A percentile compares a stretch with the other conserved stretches of the same genome.
These are phyloP conservation scores for Timandra comae DNA, from an alignment of 2,888 invertebrate genomes.

Conservation along the genomic window DNA sequence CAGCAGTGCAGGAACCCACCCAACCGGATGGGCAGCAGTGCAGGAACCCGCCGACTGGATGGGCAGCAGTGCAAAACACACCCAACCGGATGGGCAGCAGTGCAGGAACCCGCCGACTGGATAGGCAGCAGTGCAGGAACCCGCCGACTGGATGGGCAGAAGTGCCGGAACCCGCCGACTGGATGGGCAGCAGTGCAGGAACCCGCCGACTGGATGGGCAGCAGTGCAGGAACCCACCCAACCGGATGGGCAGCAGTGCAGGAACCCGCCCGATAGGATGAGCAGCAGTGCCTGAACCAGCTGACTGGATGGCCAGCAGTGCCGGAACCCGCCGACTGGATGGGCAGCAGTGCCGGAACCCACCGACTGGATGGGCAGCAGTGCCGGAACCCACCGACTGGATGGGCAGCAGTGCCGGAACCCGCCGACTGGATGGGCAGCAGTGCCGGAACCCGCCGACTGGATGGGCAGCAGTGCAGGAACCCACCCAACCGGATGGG, in stretches of 20 bases:
- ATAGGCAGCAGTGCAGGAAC: neutral
- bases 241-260: too few relatives aligned
- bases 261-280: neutral
- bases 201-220: neutral
- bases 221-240: too few relatives aligned
- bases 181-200: slow-evolving; percentile 7
- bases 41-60: neutral
- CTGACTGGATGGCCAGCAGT: neutral
- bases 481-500: slow-evolving; percentile 2
- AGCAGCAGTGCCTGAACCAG: neutral
- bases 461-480: slow-evolving; percentile 2
- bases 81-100: neutral
- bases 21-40: neutral
- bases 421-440: neutral
- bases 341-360: neutral
- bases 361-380: neutral
- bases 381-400: neutral
- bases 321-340: neutral
- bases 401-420: neutral
- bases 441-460: neutral
- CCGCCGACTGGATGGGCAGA: slow-evolving; percentile 6
- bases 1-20: neutral
- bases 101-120: neutral
- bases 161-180: slow-evolving; percentile 1
- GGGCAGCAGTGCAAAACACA: neutral